These are phyloP conservation scores for Dipodomys merriami DNA, from an alignment of 2,113 vertebrate species.

Conservation along the genomic window DNA sequence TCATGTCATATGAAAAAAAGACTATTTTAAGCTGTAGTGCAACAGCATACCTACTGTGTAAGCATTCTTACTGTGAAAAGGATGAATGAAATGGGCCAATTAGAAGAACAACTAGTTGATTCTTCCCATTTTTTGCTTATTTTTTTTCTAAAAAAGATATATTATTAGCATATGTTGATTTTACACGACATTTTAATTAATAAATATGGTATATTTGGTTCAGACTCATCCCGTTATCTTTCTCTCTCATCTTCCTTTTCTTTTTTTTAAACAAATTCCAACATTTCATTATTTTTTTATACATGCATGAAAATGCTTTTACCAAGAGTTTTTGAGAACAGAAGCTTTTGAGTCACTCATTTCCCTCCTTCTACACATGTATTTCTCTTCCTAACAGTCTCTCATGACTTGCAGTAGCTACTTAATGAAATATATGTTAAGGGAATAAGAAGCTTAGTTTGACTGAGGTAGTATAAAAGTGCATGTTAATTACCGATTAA, in stretches of 20 bases:
- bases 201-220: no score
- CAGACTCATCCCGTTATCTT: no score
- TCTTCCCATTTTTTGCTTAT: constrained; percentile 9
- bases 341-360: constrained; percentile 7
- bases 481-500: not conserved
- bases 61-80: constrained; percentile 29
- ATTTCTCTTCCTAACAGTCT: not conserved
- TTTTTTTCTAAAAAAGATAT: not conserved
- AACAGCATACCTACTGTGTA: not conserved
- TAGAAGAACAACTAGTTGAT: not conserved
- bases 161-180: no score
- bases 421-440: constrained; percentile 1
- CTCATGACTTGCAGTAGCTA: not conserved
- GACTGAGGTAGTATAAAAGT: not conserved
- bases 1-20: constrained; percentile 22
- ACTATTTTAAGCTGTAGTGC: not conserved
- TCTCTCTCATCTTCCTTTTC: no score
- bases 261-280: no score
- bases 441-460: not conserved
- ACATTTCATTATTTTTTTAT: no score
- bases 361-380: not conserved
- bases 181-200: no score
- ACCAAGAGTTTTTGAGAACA: constrained; percentile 23
- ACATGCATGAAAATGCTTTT: not conserved
- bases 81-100: not conserved